Conservation (phyloP, 1,140 invertebrate genomes). For the Archegozetes longisetosus region DNA sequence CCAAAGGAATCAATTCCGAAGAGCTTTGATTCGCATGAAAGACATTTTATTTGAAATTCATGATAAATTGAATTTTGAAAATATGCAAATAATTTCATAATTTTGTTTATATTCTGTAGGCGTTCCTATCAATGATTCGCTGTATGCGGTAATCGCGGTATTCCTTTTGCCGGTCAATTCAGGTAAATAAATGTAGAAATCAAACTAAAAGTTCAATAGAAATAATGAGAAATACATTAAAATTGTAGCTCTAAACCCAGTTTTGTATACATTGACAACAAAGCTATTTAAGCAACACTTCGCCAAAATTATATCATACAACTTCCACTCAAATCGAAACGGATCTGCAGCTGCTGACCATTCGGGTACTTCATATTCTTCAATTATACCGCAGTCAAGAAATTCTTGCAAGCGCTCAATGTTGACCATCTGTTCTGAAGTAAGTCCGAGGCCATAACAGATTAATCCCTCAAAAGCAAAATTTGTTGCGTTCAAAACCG, state of each 20-base stretch:
- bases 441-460: neutral
- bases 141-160: constrained; percentile 55
- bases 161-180: constrained; percentile 61
- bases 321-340: neutral
- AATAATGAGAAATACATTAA: neutral
- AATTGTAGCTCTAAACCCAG: constrained; percentile 45
- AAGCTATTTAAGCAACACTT: constrained; percentile 17
- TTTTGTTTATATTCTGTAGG: neutral
- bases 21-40: too few relatives aligned
- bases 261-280: constrained; percentile 55
- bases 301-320: constrained; percentile 9
- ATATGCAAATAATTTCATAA: neutral
- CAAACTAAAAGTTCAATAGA: neutral
- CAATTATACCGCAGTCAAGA: constrained; percentile 2
- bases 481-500: too few relatives aligned
- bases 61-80: too few relatives aligned
- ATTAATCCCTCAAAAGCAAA: neutral
- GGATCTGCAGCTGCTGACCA: neutral
- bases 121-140: constrained; percentile 25
- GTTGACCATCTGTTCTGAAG: neutral
- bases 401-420: neutral
- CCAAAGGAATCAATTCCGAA: too few relatives aligned
- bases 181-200: neutral
- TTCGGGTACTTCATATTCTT: constrained; percentile 10
- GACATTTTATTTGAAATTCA: too few relatives aligned